These are phyloP conservation scores for Tillus elongatus DNA, from an alignment of 2,888 invertebrate species.

Conservation along the genomic window DNA sequence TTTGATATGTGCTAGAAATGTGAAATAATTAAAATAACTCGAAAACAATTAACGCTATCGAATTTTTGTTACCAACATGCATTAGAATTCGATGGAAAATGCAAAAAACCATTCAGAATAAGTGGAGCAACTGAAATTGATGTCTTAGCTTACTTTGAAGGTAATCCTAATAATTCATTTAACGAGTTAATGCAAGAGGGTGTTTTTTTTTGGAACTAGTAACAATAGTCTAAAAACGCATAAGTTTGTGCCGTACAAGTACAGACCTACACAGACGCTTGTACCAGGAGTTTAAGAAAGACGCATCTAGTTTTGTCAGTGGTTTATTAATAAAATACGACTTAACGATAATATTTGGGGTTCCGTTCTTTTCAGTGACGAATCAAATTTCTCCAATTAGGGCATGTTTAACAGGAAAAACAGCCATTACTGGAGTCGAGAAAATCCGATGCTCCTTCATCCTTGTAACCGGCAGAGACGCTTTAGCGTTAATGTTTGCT, in stretches of 20 bases:
- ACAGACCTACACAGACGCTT: slow-evolving; percentile 2
- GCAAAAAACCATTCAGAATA: no score
- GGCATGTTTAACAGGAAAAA: neutral
- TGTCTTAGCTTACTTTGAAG: no score
- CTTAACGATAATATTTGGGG: slow-evolving; percentile 2
- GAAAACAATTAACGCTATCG: no score
- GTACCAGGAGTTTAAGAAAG: slow-evolving; percentile 1
- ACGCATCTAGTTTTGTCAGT: slow-evolving; percentile 2
- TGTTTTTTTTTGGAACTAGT: slow-evolving; percentile 2
- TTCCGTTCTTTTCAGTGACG: slow-evolving; percentile 5
- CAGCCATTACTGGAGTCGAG: slow-evolving; percentile 4
- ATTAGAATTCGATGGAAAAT: no score
- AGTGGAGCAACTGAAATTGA: no score
- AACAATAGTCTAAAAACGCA: slow-evolving; percentile 5
- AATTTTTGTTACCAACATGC: no score
- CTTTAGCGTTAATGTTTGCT: slow-evolving; percentile 6
- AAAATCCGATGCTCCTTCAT: no score
- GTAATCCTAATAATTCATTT: no score
- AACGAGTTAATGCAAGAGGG: slow-evolving; percentile 6
- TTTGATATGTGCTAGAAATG: no score
- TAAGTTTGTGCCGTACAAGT: slow-evolving; percentile 6
- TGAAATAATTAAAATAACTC: no score
- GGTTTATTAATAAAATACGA: slow-evolving; percentile 5
- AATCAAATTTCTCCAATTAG: slow-evolving; percentile 8
- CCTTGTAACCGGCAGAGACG: slow-evolving; percentile 1